Evolutionary conservation across 1,140 invertebrate species (phyloP).

Genomic region (Nephotettix cincticeps): DNA sequence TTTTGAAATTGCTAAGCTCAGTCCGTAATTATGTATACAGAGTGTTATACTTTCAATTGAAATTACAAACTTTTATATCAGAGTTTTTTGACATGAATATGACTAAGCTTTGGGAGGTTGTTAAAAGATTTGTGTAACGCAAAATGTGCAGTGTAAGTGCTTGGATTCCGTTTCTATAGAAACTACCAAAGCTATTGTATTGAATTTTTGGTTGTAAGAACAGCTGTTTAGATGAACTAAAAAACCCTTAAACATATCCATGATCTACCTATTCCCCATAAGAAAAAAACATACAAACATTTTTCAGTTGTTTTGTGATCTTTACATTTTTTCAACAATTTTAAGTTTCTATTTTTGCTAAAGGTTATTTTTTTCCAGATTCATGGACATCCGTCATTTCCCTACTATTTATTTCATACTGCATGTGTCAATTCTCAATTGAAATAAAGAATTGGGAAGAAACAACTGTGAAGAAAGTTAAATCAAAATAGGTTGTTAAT

Average conservation of each 20-base stretch:
- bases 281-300: neutral
- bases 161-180: too few relatives aligned
- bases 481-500: too few relatives aligned
- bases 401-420: conserved; percentile 51
- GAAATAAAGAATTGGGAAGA: conserved; percentile 36
- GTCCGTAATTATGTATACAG: too few relatives aligned
- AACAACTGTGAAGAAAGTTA: neutral
- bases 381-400: conserved; percentile 41
- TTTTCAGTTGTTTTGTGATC: neutral
- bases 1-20: too few relatives aligned
- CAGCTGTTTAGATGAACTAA: too few relatives aligned
- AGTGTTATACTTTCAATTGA: neutral
- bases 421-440: conserved; percentile 53
- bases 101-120: too few relatives aligned
- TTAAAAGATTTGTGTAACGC: neutral
- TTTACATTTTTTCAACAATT: neutral
- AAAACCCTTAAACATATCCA: too few relatives aligned
- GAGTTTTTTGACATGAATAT: neutral
- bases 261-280: too few relatives aligned
- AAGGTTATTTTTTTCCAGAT: conserved; percentile 45
- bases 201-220: too few relatives aligned
- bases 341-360: neutral
- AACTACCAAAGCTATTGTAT: too few relatives aligned
- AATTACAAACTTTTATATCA: neutral
- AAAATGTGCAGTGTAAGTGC: too few relatives aligned